These are phyloP conservation scores for Dolichopus griseipennis DNA, from an alignment of 2,888 invertebrate genomes.

Conservation along the genomic window DNA sequence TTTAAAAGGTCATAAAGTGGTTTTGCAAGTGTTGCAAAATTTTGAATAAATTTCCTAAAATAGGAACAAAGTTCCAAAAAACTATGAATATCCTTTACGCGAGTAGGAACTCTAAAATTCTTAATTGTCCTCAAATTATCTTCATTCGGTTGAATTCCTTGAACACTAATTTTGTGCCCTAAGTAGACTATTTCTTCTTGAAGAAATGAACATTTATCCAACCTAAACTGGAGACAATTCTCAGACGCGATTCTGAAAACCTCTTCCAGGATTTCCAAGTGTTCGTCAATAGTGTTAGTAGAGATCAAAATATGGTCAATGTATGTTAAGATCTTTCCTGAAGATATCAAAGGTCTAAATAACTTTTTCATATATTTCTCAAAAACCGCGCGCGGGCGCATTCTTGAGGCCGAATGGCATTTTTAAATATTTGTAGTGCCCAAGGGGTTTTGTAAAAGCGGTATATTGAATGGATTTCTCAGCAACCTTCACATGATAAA, in stretches of 20 bases:
- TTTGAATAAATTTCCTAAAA: conserved; percentile 27
- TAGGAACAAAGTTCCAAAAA: conserved; percentile 20
- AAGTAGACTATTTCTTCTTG: conserved; percentile 19
- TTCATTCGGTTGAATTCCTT: conserved; percentile 16
- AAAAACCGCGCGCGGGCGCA: conserved; percentile 20
- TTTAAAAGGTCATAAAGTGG: conserved; percentile 28
- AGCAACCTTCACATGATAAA: conserved; percentile 22
- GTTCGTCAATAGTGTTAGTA: conserved; percentile 17
- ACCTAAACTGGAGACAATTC: conserved; percentile 8
- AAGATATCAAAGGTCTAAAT: conserved; percentile 21
- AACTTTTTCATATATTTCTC: conserved; percentile 23
- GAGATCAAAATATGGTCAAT: conserved; percentile 24
- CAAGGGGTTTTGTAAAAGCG: too few relatives aligned
- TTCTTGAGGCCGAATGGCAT: conserved; percentile 24
- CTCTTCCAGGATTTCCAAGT: conserved; percentile 18
- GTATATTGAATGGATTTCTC: conserved; percentile 23
- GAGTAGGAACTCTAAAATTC: conserved; percentile 20
- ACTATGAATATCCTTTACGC: conserved; percentile 24
- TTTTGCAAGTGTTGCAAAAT: conserved; percentile 26
- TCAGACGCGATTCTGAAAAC: conserved; percentile 14
- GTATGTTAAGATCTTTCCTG: conserved; percentile 22
- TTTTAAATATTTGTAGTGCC: conserved; percentile 12
- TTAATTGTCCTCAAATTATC: conserved; percentile 16
- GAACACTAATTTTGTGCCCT: conserved; percentile 13
- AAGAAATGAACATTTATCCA: conserved; percentile 22